Evolutionary conservation across 2,888 invertebrate species (phyloP), one percentile per base, ranked within the genome.

Genomic region (Ophion obscuratus): DNA sequence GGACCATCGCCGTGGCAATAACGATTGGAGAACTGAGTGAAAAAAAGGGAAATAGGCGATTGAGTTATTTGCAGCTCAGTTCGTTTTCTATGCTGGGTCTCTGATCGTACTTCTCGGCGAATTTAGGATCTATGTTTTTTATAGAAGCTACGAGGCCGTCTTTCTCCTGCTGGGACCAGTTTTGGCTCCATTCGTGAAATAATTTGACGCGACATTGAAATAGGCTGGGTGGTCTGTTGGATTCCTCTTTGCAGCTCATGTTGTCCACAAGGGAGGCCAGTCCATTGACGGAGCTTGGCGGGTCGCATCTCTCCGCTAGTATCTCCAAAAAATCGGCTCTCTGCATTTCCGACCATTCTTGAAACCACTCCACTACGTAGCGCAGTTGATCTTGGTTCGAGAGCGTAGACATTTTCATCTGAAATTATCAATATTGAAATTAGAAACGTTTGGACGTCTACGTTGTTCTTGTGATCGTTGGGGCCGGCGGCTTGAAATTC

Each of bases 281-380:
- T 75, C 97, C 97, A 91, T 98, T 97, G 2, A 97, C 96, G 89
- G 96, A 96, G 77, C 95, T 95, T 14, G 95, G 95, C 24, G 95
- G 95, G 5, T 95, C 95, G 88, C 96, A 96, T 88, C 95, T 95
- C 89, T 97, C 96, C 47, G 97, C 96, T 66, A 98, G 94, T 84
- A 98, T 95, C 0, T 97, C 97, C 85, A 98, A 93, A 93, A 98
- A 98, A 93, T 98, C 98, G 84, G 97, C 97, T 81, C 97, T 95
- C 93, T 98, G 98, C 93, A 98, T 95, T 92, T 98, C 98, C 92
- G 98, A 98, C 96, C 97, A 98, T 94, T 98, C 98, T 91, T 96
- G 96, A 92, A 98, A 98, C 98, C 98, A 98, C 92, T 97, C 97
- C 82, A 97, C 95, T 88, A 98, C 95, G 93, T 98, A 98, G 80